Evolutionary conservation across 2,888 invertebrate genomes (phyloP), one percentile per base, ranked within the genome.

Genomic region (Melanotus villosus): DNA sequence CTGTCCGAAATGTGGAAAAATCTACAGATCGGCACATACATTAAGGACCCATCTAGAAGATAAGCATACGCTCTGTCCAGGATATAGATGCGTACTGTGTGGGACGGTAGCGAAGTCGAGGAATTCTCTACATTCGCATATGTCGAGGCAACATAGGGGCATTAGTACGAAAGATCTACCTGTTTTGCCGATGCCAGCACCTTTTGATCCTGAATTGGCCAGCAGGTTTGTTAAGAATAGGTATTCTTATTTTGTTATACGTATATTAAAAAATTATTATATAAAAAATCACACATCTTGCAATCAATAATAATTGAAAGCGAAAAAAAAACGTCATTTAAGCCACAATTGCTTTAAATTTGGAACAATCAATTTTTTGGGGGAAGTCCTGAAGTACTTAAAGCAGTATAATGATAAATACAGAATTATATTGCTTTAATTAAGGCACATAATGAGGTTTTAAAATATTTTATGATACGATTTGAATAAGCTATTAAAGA

Each of bases 141-240:
- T 96, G 96, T 95, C 94, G 68, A 90, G 96, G 52, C 96, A 96
- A 82, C 96, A 96, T 84, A 91, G 96, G 66, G 96, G 96, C 72
- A 96, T 96, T 82, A 95, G 95, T 82, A 96, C 96, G 78, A 96
- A 96, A 87, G 96, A 96, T 84, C 87, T 96, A 78, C 96, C 96
- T 7, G 96, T 96, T 43, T 86, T 96, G 74, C 96, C 96, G 69
- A 96, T 96, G 96, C 96, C 96, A 18, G 93, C 94, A 69, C 91
- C 95, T 18, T 96, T 96, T 83, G 95, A 96, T 85, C 96, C 96
- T 0, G 95, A 95, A 72, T 87, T 96, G 56, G 96, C 96, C 66
- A 92, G 93, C 85, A 89, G 89, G 90, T 90, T 80, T 85, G 86
- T 85, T 36, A 10, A 9, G 19, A 54, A n/a, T n/a, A n/a, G n/a